phyloP scores from a whole-genome alignment of 2,797 vertebrate species.

The Lacerta bilineata region DNA sequence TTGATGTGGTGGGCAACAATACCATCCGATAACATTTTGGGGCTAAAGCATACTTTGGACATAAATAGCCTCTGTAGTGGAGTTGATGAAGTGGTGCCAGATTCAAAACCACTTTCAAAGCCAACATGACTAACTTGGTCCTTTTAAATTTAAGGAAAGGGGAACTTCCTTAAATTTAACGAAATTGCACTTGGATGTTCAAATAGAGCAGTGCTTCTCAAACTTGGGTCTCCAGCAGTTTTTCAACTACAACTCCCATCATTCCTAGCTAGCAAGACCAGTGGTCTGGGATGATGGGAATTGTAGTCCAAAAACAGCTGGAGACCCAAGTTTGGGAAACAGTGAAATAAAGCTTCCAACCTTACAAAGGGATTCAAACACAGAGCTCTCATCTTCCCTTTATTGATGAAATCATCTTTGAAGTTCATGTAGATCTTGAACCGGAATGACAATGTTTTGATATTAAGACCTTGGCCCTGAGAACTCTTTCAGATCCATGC shows the following conservation, averaged over 20 bases:
- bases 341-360: too few relatives aligned
- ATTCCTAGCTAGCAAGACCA: too few relatives aligned
- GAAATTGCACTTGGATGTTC: background rate
- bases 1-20: too few relatives aligned
- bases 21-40: too few relatives aligned
- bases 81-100: background rate
- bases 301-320: too few relatives aligned
- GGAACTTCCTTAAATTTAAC: too few relatives aligned
- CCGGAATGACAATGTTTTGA: background rate
- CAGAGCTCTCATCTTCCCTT: background rate
- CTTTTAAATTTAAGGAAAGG: background rate
- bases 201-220: background rate
- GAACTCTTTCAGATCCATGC: background rate
- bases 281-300: too few relatives aligned
- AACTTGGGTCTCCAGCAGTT: too few relatives aligned
- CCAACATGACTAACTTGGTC: background rate
- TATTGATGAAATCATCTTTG: background rate
- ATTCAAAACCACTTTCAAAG: background rate
- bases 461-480: background rate
- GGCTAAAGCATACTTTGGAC: background rate
- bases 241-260: too few relatives aligned
- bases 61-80: background rate
- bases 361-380: background rate
- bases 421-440: background rate
- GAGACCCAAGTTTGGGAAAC: too few relatives aligned